These are phyloP conservation scores for Orthosia cruda DNA, from an alignment of 2,888 invertebrate genomes.

Conservation along the genomic window DNA sequence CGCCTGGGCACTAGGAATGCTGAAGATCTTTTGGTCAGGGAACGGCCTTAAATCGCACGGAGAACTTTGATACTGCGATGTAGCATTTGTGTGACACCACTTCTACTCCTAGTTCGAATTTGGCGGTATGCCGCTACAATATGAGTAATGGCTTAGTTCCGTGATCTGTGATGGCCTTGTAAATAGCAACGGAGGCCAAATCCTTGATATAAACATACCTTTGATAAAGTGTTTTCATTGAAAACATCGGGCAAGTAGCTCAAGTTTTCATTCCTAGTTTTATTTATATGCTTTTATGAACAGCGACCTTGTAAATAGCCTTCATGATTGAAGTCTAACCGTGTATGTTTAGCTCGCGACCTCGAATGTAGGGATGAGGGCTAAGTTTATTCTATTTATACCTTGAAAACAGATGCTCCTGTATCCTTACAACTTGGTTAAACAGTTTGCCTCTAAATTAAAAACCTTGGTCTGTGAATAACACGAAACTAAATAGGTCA, in stretches of 20 bases:
- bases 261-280: neutral
- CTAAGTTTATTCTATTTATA: neutral
- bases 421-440: too few species aligned
- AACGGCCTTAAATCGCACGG: too few species aligned
- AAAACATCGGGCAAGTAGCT: neutral
- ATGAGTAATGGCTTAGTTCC: too few species aligned
- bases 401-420: neutral
- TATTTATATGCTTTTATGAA: conserved; percentile 8
- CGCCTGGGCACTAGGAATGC: too few species aligned
- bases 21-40: too few species aligned
- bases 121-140: too few species aligned
- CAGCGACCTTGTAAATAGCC: conserved; percentile 4
- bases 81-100: too few species aligned
- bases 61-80: too few species aligned
- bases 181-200: neutral
- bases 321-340: neutral
- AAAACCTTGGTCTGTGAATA: too few species aligned
- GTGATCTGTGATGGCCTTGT: neutral
- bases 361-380: neutral
- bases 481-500: too few species aligned
- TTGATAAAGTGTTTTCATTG: neutral
- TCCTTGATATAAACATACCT: neutral
- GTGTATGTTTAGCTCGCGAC: neutral
- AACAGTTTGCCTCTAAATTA: too few species aligned
- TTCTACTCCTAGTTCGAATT: too few species aligned